These are phyloP conservation scores for Chironex yamaguchii DNA, from an alignment of 30 jellyfish, hydroid and myxozoan species.

Conservation along the genomic window DNA sequence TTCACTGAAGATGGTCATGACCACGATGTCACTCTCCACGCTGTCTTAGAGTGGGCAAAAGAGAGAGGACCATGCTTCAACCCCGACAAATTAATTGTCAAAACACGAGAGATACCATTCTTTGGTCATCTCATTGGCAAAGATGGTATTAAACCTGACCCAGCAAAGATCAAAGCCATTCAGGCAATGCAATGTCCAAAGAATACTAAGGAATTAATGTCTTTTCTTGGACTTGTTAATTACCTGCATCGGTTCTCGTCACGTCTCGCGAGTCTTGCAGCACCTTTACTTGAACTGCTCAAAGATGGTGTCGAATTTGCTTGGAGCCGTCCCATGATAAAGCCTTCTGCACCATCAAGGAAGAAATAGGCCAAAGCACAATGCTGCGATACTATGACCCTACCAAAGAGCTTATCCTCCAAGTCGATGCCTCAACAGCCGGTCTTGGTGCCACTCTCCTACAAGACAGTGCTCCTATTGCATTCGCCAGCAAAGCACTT, in stretches of 20 bases:
- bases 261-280: slow-evolving; percentile 4
- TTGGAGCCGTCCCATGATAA: slow-evolving; percentile 8
- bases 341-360: slow-evolving; percentile 1
- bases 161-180: no score
- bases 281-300: slow-evolving; percentile 16
- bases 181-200: no score
- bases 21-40: slow-evolving; percentile 4
- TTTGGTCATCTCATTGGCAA: slow-evolving; percentile 15
- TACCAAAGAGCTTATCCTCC: neutral
- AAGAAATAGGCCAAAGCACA: slow-evolving; percentile 1
- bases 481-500: slow-evolving; percentile 28
- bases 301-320: neutral
- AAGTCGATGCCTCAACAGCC: slow-evolving; percentile 19
- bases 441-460: slow-evolving; percentile 13
- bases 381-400: slow-evolving; percentile 32
- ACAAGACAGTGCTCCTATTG: slow-evolving; percentile 18
- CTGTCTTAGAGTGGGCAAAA: neutral
- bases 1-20: neutral
- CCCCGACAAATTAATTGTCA: slow-evolving; percentile 14
- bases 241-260: slow-evolving; percentile 46
- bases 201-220: no score
- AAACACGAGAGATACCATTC: neutral
- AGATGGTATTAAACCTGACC: slow-evolving; percentile 40
- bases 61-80: neutral
- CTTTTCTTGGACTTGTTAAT: no score